These are phyloP conservation scores for Nixonia krombeini DNA, from an alignment of 1,140 invertebrate species.

Conservation along the genomic window DNA sequence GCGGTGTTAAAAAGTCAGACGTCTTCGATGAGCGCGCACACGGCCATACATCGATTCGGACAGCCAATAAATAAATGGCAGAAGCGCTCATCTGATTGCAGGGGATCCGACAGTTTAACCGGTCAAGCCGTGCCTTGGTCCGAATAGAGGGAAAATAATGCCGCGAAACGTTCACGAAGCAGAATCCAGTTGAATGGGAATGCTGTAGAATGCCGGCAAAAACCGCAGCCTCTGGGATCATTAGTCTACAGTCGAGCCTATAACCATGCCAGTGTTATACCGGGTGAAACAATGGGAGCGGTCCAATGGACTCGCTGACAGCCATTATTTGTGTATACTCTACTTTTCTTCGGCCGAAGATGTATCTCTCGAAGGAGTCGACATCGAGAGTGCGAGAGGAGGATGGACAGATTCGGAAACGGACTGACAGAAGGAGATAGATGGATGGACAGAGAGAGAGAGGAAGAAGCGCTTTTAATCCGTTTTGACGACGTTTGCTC, in stretches of 20 bases:
- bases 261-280: constrained; percentile 53
- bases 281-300: constrained; percentile 44
- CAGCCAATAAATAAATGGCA: constrained; percentile 23
- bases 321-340: constrained; percentile 5
- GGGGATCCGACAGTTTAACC: constrained; percentile 33
- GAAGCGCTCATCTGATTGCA: constrained; percentile 30
- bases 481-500: not conserved
- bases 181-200: constrained; percentile 70
- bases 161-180: constrained; percentile 48
- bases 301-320: constrained; percentile 9
- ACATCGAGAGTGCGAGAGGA: too few relatives aligned
- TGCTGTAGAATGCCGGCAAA: constrained; percentile 72
- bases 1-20: constrained; percentile 13
- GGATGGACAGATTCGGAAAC: not conserved
- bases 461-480: too few relatives aligned
- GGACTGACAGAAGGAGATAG: too few relatives aligned
- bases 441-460: too few relatives aligned
- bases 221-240: constrained; percentile 69
- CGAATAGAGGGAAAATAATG: constrained; percentile 55
- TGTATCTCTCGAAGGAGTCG: not conserved
- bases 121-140: constrained; percentile 21
- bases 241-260: constrained; percentile 67
- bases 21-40: too few relatives aligned
- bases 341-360: not conserved
- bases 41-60: constrained; percentile 9